These are phyloP conservation scores for Sarcophaga carnaria DNA, from an alignment of 2,888 invertebrate species.

Conservation along the genomic window DNA sequence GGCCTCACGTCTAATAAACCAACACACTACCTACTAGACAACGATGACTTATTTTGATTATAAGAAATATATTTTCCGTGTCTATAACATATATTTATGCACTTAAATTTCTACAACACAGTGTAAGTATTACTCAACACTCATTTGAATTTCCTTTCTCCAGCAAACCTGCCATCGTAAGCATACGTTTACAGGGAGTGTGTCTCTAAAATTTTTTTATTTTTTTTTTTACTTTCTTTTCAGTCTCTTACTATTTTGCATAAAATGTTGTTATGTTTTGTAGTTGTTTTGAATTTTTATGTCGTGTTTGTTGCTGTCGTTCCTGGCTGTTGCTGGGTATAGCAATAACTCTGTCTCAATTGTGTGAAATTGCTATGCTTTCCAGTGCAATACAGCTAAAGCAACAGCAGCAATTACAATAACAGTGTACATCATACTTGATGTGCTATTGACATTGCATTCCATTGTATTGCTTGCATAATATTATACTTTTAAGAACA, in stretches of 20 bases:
- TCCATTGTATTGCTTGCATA: constrained; percentile 16
- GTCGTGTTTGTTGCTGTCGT: neutral
- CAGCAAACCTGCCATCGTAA: constrained; percentile 11
- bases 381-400: neutral
- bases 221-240: neutral
- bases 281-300: neutral
- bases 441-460: constrained; percentile 59
- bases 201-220: neutral
- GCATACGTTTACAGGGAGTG: neutral
- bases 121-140: too few relatives aligned
- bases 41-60: too few relatives aligned
- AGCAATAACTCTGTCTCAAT: too few relatives aligned
- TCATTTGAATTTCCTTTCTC: too few relatives aligned
- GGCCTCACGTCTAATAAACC: too few relatives aligned
- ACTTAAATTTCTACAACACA: too few relatives aligned
- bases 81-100: too few relatives aligned
- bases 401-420: constrained; percentile 7
- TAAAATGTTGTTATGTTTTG: constrained; percentile 12
- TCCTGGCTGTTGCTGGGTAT: too few relatives aligned
- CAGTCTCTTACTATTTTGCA: neutral
- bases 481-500: constrained; percentile 38
- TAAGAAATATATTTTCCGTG: too few relatives aligned
- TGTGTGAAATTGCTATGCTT: neutral
- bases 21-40: too few relatives aligned
- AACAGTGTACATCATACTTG: constrained; percentile 17